Evolutionary conservation across 2,113 vertebrate genomes (phyloP).

Genomic region (Bambusicola thoracicus): DNA sequence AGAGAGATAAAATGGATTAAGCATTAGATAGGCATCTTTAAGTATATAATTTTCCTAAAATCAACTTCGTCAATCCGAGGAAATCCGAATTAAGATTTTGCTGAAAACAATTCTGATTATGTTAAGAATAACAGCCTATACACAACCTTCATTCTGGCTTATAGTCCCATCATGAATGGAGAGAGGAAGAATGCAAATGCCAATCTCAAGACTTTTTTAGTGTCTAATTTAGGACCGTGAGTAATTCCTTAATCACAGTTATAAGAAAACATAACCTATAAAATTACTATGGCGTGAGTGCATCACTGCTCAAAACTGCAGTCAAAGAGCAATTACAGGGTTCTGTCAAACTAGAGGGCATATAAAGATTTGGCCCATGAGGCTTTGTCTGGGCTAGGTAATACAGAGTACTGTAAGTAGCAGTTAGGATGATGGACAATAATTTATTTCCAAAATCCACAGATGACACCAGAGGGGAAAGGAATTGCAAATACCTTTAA

Average conservation of each 20-base stretch:
- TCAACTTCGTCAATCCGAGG: background rate
- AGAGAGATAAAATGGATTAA: background rate
- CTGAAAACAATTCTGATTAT: background rate
- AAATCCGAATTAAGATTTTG: conserved; percentile 12
- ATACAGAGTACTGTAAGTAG: background rate
- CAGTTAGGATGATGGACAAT: background rate
- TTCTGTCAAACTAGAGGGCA: conserved; percentile 25
- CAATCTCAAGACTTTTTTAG: background rate
- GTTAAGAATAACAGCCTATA: background rate
- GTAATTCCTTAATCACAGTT: conserved; percentile 41
- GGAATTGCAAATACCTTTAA: background rate
- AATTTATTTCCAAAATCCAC: background rate
- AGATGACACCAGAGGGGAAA: background rate
- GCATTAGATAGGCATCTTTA: background rate
- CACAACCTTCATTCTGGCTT: background rate
- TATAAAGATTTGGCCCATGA: background rate
- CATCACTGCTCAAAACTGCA: conserved; percentile 15
- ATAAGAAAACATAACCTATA: conserved; percentile 11
- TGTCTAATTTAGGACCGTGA: background rate
- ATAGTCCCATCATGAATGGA: rapidly evolving
- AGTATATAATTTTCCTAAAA: background rate
- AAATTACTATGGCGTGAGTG: conserved; percentile 37
- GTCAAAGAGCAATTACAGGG: background rate
- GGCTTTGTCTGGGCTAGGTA: background rate
- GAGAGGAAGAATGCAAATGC: background rate